Base-by-base conservation (phyloP, 2,888 invertebrate genomes). In the Prosapia bicincta region DNA sequence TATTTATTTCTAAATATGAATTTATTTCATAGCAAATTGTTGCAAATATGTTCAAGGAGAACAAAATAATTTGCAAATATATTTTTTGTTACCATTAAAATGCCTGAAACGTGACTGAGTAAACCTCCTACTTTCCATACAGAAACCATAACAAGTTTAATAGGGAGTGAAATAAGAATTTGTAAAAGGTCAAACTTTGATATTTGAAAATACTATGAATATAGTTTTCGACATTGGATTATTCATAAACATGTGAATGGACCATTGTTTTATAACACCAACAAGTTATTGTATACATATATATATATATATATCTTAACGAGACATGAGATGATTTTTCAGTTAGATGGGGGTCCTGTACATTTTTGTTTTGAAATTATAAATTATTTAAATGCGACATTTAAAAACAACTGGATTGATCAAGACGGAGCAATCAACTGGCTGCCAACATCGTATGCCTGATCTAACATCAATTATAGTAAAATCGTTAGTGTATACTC, bases 161-260 rank as follows among this genome's bases (percentile, higher is more conserved):
- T n/a, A n/a, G n/a, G n/a, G n/a, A n/a, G n/a, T n/a, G n/a, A n/a
- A n/a, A n/a, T n/a, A n/a, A n/a, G n/a, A n/a, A n/a, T n/a, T n/a
- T n/a, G n/a, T n/a, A n/a, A n/a, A n/a, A n/a, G n/a, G n/a, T n/a
- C n/a, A n/a, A n/a, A n/a, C n/a, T n/a, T n/a, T n/a, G n/a, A n/a
- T n/a, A n/a, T n/a, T n/a, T n/a, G n/a, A n/a, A n/a, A n/a, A n/a
- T n/a, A n/a, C n/a, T n/a, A n/a, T n/a, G 69, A 74, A 74, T 28
- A 23, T 28, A 10, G 30, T 69, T 69, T 69, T 67, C 67, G 26
- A 67, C 10, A 67, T 26, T n/a, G 69, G 3, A 69, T 69, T 69
- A 69, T 69, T 69, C 30, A 69, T 69, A 69, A 67, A 3, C 30
- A 69, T 74, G 24, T 43, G 24, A 43, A 43, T 24, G 71, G 69